phyloP scores from a whole-genome alignment of 2,113 vertebrate genomes.

The Promerops cafer region DNA sequence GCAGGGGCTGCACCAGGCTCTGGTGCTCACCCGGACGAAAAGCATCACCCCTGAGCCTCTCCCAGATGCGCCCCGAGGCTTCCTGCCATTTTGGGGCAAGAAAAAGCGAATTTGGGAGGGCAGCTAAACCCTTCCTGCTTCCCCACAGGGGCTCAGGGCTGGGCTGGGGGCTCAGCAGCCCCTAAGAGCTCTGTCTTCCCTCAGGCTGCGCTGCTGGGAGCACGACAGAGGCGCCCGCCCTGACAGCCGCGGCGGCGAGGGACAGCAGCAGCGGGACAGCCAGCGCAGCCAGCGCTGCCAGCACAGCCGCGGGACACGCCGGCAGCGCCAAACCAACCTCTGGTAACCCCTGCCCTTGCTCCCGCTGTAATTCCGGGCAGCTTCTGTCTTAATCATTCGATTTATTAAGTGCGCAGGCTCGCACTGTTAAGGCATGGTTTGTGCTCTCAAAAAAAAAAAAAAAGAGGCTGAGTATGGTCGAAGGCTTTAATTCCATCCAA shows the following conservation, averaged over 20 bases:
- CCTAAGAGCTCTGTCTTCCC: neutral
- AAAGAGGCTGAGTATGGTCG: too few species aligned
- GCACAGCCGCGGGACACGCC: rapidly evolving
- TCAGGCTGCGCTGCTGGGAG: neutral
- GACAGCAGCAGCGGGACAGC: rapidly evolving
- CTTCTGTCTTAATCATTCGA: rapidly evolving
- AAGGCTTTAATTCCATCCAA: neutral
- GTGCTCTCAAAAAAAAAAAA: neutral
- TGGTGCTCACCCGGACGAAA: neutral
- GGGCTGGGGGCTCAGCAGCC: neutral
- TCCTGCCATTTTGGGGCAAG: neutral
- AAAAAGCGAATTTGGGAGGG: neutral
- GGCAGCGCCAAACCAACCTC: rapidly evolving
- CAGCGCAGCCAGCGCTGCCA: rapidly evolving
- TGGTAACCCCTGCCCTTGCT: neutral
- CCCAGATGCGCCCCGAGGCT: neutral
- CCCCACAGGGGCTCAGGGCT: neutral
- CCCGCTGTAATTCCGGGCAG: rapidly evolving
- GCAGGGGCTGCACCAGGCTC: neutral
- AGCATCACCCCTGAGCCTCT: neutral
- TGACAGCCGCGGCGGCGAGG: rapidly evolving
- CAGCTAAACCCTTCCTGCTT: neutral
- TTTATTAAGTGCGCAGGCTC: neutral
- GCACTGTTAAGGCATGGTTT: neutral
- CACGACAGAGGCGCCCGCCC: rapidly evolving